Evolutionary conservation across 2,888 invertebrate species (phyloP).

Genomic region (Nebria brevicollis): DNA sequence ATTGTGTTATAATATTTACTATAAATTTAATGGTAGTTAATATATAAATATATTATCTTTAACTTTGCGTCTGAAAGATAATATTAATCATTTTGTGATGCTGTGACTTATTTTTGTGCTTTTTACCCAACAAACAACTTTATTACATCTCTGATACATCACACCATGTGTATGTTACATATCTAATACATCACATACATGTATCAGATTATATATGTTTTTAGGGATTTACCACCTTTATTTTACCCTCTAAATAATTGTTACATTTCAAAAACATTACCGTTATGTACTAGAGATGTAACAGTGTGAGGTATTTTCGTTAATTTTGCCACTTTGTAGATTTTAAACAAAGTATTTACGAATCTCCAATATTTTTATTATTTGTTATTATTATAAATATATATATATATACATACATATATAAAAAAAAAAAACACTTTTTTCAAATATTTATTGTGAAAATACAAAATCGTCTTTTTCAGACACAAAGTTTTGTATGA

Average conservation of each 20-base stretch:
- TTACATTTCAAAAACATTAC: too few relatives aligned
- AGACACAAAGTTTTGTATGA: slow-evolving; percentile 57
- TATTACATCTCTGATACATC: background rate
- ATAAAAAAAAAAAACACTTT: slow-evolving; percentile 17
- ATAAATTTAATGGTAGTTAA: slow-evolving; percentile 46
- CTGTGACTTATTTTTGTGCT: slow-evolving; percentile 48
- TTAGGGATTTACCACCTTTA: background rate
- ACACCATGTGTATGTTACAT: background rate
- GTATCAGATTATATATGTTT: background rate
- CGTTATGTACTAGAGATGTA: background rate
- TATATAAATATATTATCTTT: slow-evolving; percentile 47
- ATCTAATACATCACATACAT: background rate
- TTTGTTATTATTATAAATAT: background rate
- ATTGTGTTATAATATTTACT: slow-evolving; percentile 67
- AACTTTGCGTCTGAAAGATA: slow-evolving; percentile 50
- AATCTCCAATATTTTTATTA: background rate
- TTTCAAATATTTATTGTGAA: slow-evolving; percentile 32
- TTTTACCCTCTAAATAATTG: too few relatives aligned
- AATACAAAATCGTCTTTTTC: slow-evolving; percentile 49
- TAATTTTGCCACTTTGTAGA: background rate
- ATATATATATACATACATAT: slow-evolving; percentile 22
- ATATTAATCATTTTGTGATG: slow-evolving; percentile 31
- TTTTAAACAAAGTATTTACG: background rate
- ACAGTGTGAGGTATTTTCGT: background rate
- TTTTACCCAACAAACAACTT: background rate